Percentiles rank a stretch among this genome's conserved stretches.
phyloP scores from a whole-genome alignment of 53 echinoderm and acorn worm genomes.

The Zoroaster sp. region DNA sequence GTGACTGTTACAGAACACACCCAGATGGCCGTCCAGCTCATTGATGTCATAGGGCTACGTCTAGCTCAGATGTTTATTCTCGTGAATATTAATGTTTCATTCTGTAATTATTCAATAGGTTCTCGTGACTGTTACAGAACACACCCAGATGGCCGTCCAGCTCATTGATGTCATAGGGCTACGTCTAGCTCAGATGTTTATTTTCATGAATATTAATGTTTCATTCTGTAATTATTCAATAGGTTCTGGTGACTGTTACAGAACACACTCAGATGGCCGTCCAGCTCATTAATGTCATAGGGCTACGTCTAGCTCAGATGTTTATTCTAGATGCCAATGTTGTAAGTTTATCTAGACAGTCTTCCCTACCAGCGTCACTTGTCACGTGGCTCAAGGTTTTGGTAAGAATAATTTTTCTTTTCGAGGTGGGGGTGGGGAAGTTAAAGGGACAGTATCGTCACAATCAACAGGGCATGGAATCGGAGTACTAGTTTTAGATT shows the following conservation, averaged over 20 bases:
- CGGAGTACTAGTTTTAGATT: too few relatives aligned
- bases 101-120: conserved; percentile 61
- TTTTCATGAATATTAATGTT: neutral
- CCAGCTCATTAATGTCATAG: conserved; percentile 86
- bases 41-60: too few relatives aligned
- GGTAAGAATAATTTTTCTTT: conserved; percentile 39
- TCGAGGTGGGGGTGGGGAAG: too few relatives aligned
- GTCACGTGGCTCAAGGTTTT: conserved; percentile 89
- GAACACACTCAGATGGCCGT: conserved; percentile 85
- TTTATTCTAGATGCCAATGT: conserved; percentile 76
- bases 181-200: too few relatives aligned
- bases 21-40: conserved; percentile 42
- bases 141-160: conserved; percentile 84
- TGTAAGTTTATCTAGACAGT: conserved; percentile 84
- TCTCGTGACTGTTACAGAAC: conserved; percentile 86
- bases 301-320: conserved; percentile 87
- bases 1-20: conserved; percentile 79
- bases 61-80: neutral
- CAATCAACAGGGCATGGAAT: too few relatives aligned
- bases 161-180: conserved; percentile 70
- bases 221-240: neutral
- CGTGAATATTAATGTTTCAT: neutral
- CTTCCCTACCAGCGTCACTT: conserved; percentile 86
- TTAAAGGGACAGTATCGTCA: too few relatives aligned
- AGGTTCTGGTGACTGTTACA: conserved; percentile 90